These are phyloP conservation scores for Cepphus grylle DNA, from an alignment of 2,113 vertebrate genomes.

Conservation along the genomic window DNA sequence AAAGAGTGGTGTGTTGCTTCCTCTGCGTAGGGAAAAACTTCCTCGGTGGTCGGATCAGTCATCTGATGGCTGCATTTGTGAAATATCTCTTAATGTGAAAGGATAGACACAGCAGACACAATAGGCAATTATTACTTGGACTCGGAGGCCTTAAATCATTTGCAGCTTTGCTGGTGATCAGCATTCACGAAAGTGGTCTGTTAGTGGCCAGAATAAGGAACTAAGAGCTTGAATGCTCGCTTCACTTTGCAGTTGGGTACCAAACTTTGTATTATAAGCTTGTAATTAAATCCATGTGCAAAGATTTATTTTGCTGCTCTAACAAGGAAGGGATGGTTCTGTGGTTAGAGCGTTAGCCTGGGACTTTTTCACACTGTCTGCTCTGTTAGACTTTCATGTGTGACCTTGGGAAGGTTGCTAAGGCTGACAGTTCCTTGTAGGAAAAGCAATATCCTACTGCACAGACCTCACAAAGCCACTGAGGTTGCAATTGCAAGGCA, in stretches of 20 bases:
- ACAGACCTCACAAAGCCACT: neutral
- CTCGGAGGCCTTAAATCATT: slow-evolving; percentile 38
- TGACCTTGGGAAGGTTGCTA: slow-evolving; percentile 46
- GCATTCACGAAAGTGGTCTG: neutral
- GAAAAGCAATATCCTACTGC: neutral
- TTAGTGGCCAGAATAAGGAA: neutral
- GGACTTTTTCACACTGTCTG: neutral
- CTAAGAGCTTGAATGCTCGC: neutral
- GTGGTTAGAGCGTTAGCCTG: slow-evolving; percentile 8
- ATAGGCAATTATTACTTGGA: slow-evolving; percentile 57
- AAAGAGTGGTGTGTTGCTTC: slow-evolving; percentile 25
- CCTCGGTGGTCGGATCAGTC: slow-evolving; percentile 31
- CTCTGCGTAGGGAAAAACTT: slow-evolving; percentile 46
- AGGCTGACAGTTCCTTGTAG: neutral
- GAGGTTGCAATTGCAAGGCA: neutral
- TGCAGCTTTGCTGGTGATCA: slow-evolving; percentile 50
- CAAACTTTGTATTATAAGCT: neutral
- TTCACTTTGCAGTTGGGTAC: neutral
- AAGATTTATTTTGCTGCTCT: neutral
- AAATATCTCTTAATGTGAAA: slow-evolving; percentile 37
- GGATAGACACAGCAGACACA: slow-evolving; percentile 44
- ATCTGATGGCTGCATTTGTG: slow-evolving; percentile 48
- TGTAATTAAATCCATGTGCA: slow-evolving; percentile 6
- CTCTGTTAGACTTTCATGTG: neutral
- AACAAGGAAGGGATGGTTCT: slow-evolving; percentile 4